A percentile compares a stretch with the other conserved stretches of the same genome.
Evolutionary conservation across 1,140 invertebrate genomes (phyloP).

Genomic region (Dendrolimus kikuchii): DNA sequence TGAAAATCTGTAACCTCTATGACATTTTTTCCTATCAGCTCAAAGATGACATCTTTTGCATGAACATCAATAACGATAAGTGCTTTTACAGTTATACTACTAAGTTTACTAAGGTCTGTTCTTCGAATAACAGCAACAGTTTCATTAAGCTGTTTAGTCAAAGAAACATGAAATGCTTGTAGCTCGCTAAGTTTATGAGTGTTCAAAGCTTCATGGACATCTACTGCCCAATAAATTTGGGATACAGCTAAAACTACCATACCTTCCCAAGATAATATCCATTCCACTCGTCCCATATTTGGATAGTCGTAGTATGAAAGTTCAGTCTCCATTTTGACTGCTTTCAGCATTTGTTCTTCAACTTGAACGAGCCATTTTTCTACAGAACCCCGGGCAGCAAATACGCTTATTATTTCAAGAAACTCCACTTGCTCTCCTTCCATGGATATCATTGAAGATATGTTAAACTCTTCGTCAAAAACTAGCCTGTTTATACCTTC

Average conservation of each 20-base stretch:
- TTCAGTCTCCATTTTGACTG: constrained; percentile 81
- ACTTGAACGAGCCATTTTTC: constrained; percentile 94
- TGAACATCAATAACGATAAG: constrained; percentile 95
- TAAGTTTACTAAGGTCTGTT: constrained; percentile 73
- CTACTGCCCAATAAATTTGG: constrained; percentile 91
- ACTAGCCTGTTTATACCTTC: constrained; percentile 82
- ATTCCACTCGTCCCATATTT: constrained; percentile 76
- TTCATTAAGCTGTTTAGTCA: constrained; percentile 76
- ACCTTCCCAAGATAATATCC: constrained; percentile 90
- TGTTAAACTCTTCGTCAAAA: constrained; percentile 85
- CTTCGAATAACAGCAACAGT: constrained; percentile 77
- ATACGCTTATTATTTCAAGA: constrained; percentile 80
- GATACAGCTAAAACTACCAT: constrained; percentile 91
- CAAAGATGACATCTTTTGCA: constrained; percentile 88
- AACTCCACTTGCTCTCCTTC: constrained; percentile 87
- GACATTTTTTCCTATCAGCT: constrained; percentile 81
- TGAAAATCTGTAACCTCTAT: constrained; percentile 87
- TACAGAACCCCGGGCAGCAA: constrained; percentile 88
- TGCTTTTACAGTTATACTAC: constrained; percentile 86
- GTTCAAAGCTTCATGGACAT: constrained; percentile 81
- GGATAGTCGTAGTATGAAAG: constrained; percentile 82
- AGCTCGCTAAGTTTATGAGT: constrained; percentile 72
- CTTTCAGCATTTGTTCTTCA: constrained; percentile 86
- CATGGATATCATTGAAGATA: constrained; percentile 88
- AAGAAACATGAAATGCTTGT: constrained; percentile 68